phyloP scores from a whole-genome alignment of 2,888 invertebrate species.

The Rhodophaea formosa region DNA sequence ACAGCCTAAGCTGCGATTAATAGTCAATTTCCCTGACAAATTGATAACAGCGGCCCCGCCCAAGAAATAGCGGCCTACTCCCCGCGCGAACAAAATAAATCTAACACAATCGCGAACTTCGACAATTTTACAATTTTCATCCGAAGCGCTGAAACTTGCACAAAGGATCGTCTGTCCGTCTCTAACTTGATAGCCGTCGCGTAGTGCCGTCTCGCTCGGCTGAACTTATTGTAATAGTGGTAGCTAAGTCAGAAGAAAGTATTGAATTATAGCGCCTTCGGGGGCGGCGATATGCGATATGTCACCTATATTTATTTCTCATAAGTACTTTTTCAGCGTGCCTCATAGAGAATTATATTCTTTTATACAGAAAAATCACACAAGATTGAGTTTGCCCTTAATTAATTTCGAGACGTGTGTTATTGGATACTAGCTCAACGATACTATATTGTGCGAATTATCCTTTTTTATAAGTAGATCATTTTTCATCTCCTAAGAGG shows the following conservation, averaged over 20 bases:
- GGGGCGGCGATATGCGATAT: constrained; percentile 38
- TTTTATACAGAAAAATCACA: no score
- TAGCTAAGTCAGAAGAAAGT: constrained; percentile 61
- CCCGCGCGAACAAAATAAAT: constrained; percentile 11
- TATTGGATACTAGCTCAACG: no score
- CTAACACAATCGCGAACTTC: constrained; percentile 18
- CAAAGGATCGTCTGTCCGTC: constrained; percentile 45
- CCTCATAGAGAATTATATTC: no score
- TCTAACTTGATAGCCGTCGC: constrained; percentile 19
- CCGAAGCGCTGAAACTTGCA: constrained; percentile 53
- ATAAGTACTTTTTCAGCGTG: no score
- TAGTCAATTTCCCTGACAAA: neutral
- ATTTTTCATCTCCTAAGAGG: no score
- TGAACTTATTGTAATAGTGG: constrained; percentile 69
- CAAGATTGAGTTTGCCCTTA: no score
- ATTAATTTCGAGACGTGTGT: no score
- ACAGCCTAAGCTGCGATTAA: no score
- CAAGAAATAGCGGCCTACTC: neutral
- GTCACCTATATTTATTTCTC: neutral
- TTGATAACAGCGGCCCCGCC: neutral
- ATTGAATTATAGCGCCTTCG: constrained; percentile 61
- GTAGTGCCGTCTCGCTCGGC: constrained; percentile 40
- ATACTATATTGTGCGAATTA: no score
- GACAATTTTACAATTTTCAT: constrained; percentile 62
- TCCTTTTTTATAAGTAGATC: no score